A percentile compares a stretch with the other conserved stretches of the same genome.
These are phyloP conservation scores for Gortyna flavago DNA, from an alignment of 2,888 invertebrate species.

Conservation along the genomic window DNA sequence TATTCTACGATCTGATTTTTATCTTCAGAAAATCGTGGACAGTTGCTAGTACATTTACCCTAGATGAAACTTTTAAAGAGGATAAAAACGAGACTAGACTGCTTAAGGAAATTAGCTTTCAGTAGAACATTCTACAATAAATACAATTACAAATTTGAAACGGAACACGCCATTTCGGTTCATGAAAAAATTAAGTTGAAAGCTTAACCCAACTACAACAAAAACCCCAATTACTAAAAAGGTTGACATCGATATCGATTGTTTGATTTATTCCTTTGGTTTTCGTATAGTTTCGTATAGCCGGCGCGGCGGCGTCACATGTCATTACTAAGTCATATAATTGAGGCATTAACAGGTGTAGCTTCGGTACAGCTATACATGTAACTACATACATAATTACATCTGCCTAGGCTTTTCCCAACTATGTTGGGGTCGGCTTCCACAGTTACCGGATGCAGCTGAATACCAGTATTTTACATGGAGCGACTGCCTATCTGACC, in stretches of 20 bases:
- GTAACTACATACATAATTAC: not conserved
- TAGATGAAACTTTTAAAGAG: not conserved
- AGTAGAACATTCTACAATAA: not conserved
- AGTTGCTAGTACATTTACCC: conserved; percentile 17
- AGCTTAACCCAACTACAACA: not conserved
- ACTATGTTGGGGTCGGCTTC: not conserved
- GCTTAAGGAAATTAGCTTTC: conserved; percentile 33
- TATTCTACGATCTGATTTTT: conserved; percentile 26
- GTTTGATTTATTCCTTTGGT: too few relatives aligned
- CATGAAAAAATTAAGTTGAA: not conserved
- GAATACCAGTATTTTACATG: not conserved
- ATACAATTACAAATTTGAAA: conserved; percentile 11
- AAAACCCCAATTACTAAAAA: not conserved
- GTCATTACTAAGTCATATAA: not conserved
- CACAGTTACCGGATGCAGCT: not conserved
- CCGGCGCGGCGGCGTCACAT: not conserved
- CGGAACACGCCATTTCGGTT: conserved; percentile 16
- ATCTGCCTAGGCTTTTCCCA: not conserved
- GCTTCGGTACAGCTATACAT: too few relatives aligned
- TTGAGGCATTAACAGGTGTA: not conserved
- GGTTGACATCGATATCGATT: not conserved
- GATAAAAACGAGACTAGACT: conserved; percentile 23
- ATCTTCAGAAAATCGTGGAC: conserved; percentile 24
- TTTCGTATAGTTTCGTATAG: too few relatives aligned
- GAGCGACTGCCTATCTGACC: not conserved